Evolutionary conservation across 2,113 vertebrate species (phyloP).

Genomic region (Paramisgurnus dabryanus): DNA sequence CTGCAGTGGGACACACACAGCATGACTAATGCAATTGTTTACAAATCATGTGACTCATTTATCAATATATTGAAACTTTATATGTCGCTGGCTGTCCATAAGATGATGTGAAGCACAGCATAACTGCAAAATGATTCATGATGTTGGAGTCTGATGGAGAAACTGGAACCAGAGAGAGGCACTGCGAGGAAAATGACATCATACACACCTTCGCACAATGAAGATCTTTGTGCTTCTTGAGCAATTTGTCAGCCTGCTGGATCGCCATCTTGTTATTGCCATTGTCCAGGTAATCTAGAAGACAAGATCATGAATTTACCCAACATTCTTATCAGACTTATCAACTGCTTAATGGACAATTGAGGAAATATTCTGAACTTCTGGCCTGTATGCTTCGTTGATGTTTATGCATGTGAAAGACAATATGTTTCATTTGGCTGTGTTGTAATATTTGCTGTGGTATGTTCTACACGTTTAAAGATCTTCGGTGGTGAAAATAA

Average conservation of each 20-base stretch:
- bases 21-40: no score
- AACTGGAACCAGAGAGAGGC: not conserved
- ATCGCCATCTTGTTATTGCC: conserved; percentile 99
- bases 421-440: no score
- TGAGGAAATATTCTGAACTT: no score
- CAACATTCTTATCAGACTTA: no score
- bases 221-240: conserved; percentile 98
- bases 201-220: conserved; percentile 93
- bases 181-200: no score
- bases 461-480: no score
- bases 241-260: conserved; percentile 96
- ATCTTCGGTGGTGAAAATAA: no score
- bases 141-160: not conserved
- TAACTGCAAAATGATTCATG: not conserved
- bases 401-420: no score
- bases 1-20: conserved; percentile 63
- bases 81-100: not conserved
- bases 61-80: not conserved
- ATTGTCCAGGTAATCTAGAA: conserved; percentile 97
- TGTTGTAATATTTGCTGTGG: no score
- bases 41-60: not conserved
- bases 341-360: not conserved
- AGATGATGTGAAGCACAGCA: not conserved
- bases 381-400: no score
- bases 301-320: not conserved